Evolutionary conservation across 35 echinoderm and acorn worm genomes (phyloP), one percentile per base, ranked within the genome.

Genomic region (Patiria miniata): DNA sequence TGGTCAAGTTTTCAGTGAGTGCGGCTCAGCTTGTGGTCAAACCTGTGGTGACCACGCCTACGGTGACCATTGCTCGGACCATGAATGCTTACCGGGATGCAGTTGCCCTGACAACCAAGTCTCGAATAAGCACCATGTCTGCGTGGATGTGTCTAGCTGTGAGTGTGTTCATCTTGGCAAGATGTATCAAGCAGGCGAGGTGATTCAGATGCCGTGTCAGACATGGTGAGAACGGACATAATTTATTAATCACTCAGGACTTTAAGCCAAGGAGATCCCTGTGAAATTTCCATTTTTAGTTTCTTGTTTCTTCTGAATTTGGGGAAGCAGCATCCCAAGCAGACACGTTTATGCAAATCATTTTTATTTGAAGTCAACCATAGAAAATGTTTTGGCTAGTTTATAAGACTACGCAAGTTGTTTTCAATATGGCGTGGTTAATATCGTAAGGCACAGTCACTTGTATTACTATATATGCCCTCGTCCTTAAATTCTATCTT

Each of bases 1-100:
- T 84, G 84, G 84, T 22, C 84, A 86, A 51, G 84, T 65, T 23
- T 86, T 68, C 57, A 37, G 37, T 2, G 84, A 86, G 28, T 86
- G 84, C 68, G 36, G 58, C n/a, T 22, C 36, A 26, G 84, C 61
- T 15, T 86, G 84, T 86, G 57, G 42, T 32, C 36, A 86, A 7
- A 37, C 84, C 4, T 86, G 84, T 29, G 38, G 36, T 33, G 58
- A 86, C 42, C 37, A 40, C 19, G 40, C 32, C 12, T 86, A 68
- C 30, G 18, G 23, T 29, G 33, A 37, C 23, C 57, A 76, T 33
- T 86, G 84, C 68, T 39, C 57, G 1, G 55, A 86, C 40, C 42
- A 18, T 38, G 2, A 76, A 50, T 86, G 84, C 44, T 33, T 86
- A 29, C 57, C 84, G 12, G 84, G 84, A 28, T 86, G 84, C 37